Evolutionary conservation across 2,797 vertebrate species (phyloP), one percentile per base, ranked within the genome.

Genomic region (Protosalanx chinensis): DNA sequence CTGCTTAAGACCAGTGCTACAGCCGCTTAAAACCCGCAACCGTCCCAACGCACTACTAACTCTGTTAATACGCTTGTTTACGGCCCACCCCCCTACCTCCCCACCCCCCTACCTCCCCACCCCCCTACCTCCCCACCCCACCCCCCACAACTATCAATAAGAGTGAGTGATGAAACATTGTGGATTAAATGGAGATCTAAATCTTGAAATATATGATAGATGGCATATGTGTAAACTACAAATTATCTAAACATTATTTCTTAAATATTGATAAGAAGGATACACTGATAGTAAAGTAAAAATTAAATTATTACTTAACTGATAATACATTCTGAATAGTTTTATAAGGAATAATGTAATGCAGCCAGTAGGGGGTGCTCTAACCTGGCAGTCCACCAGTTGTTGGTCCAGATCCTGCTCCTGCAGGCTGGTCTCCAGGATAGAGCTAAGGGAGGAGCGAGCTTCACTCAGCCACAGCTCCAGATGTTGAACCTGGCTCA

Each of bases 301-400:
- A 12, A 41, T 12, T 41, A 8, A 13, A 46, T 46, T 46, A 46
- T 46, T 46, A 46, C 41, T 46, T 46, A 46, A 46, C 12, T 12
- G 10, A 46, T 46, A 46, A 46, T 12, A 46, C 12, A 46, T 46
- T 46, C 41, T 10, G 8, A 46, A 46, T 46, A n/a, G 15, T 56
- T 56, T 56, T 18, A 16, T 56, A 16, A 56, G 3, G 18, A 56
- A n/a, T 56, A 56, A n/a, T n/a, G 13, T n/a, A 16, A 16, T 16
- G 51, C 57, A 61, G 18, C 71, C 81, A 85, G 72, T 70, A 86
- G 82, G 61, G 59, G 84, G 79, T 58, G 76, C 72, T 49, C 66
- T 76, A 86, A 98, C 98, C 94, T 98, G 95, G 85, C 96, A 98
- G 72, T 96, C 94, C 64, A 89, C 85, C 12, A 98, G 92, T 85